Evolutionary conservation across 1,140 invertebrate genomes (phyloP).

Genomic region (Trissolcus basalis): DNA sequence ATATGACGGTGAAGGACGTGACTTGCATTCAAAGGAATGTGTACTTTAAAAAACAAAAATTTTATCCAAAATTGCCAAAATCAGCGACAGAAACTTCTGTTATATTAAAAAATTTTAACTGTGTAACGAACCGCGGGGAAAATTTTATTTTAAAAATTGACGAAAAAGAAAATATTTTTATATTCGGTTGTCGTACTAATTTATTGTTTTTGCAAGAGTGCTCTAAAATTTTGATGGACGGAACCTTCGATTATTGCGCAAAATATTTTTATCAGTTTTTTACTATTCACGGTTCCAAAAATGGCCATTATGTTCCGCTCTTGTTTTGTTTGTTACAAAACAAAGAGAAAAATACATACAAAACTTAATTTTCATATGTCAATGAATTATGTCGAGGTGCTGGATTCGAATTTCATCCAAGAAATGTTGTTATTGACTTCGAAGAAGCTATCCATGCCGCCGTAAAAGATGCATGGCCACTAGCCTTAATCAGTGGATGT

Average conservation of each 20-base stretch:
- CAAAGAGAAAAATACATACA: not conserved
- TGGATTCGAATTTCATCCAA: not conserved
- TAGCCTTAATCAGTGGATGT: not conserved
- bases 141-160: no score
- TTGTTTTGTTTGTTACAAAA: not conserved
- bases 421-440: constrained; percentile 2
- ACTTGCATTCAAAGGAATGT: no score
- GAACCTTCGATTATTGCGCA: constrained; percentile 1
- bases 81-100: no score
- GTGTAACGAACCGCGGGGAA: no score
- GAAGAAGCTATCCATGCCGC: constrained; percentile 3
- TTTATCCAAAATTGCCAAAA: no score
- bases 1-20: no score
- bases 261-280: constrained; percentile 9
- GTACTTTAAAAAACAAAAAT: no score
- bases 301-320: constrained; percentile 5
- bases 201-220: not conserved
- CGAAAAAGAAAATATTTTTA: constrained; percentile 1
- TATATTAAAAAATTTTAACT: no score
- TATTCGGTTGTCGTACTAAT: not conserved
- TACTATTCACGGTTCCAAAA: constrained; percentile 2
- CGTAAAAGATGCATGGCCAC: not conserved
- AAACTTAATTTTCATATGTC: not conserved
- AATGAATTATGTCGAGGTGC: not conserved
- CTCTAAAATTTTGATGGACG: not conserved